Base-by-base conservation (phyloP, 2,113 vertebrate genomes). In the Gracilinanus agilis region DNA sequence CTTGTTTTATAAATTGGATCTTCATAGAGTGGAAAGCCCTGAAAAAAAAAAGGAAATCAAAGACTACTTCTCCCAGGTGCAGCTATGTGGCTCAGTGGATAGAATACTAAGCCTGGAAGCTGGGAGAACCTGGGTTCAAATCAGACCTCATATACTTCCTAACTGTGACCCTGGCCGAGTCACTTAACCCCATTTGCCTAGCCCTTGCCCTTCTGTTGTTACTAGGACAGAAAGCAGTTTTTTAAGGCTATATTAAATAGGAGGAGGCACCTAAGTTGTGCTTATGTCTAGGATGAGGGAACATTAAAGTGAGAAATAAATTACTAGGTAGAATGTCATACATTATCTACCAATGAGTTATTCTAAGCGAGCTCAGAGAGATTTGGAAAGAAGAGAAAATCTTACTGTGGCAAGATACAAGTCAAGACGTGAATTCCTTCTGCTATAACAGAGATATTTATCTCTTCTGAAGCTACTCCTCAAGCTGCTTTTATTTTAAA, bases 351-450 rank as follows among this genome's bases (percentile, higher is more conserved):
- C 23, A 53, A 89, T 53, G 24, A 49, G 24, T 44, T 89, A 89
- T 89, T 89, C 88, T 89, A 19, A 89, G 19, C 88, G 44, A n/a
- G 83, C 88, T 53, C 24, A 27, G 44, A 21, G 25, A 49, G 24
- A 11, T 89, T 53, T 53, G 88, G 49, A 89, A 53, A 53, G 5
- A 89, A 27, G 24, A 49, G 3, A 25, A 88, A 44, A 89, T 89
- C 44, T 56, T 96, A 92, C 2, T 90, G 61, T 11, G 94, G 92
- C 1, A n/a, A 93, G 93, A 95, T 40, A 16, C 90, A 2, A 21
- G 91, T 94, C 94, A 54, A 92, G 90, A 96, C 95, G 92, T 54
- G 90, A 96, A 96, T 95, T 44, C n/a, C 16, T 61, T 91, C 89
- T 92, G 53, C 83, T 21, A 94, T 92, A 95, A 92, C 83, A 54